Evolutionary conservation across 2,113 vertebrate species (phyloP), one percentile per base, ranked within the genome.

Genomic region (Capreolus pygargus): DNA sequence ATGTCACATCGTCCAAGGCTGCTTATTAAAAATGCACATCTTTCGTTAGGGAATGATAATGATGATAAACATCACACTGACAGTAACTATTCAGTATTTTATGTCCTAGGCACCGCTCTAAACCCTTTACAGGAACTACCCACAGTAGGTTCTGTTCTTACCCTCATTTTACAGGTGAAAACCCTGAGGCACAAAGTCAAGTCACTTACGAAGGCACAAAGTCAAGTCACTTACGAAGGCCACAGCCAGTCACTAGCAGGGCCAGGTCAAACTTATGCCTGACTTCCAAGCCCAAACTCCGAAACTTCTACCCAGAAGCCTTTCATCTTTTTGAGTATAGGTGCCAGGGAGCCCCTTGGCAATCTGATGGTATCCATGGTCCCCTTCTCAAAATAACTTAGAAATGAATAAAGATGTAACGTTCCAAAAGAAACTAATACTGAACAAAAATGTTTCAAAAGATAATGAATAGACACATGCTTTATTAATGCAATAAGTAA

Each of bases 361-460:
- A 92, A 74, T 19, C 84, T 67, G 67, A 74, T 8, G 17, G 43
- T 70, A 82, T 50, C 64, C 16, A 79, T 0, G 2, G 57, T 36
- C 74, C 23, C 74, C n/a, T 84, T 60, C 64, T 36, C 81, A 83
- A 55, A 54, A 83, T 45, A 30, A 86, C 30, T 81, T 86, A 54
- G 67, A 85, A 81, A 88, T 27, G 25, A 79, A 60, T 23, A 57
- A 88, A 50, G 33, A 27, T 6, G 30, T 0, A 55, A 33, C 54
- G 74, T 60, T 91, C 33, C 60, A 76, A 85, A 23, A 60, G 45
- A 85, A 95, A 85, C 2, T 1, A 7, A 81, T n/a, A 82, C 28
- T 39, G n/a, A 57, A 88, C 33, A 28, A 67, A 96, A 91, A 79
- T 9, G 36, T 93, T 96, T 79, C n/a, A 76, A 96, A 89, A 96